A percentile compares a stretch with the other conserved stretches of the same genome.
phyloP scores from a whole-genome alignment of 2,888 invertebrate genomes.

The Vanessa cardui region DNA sequence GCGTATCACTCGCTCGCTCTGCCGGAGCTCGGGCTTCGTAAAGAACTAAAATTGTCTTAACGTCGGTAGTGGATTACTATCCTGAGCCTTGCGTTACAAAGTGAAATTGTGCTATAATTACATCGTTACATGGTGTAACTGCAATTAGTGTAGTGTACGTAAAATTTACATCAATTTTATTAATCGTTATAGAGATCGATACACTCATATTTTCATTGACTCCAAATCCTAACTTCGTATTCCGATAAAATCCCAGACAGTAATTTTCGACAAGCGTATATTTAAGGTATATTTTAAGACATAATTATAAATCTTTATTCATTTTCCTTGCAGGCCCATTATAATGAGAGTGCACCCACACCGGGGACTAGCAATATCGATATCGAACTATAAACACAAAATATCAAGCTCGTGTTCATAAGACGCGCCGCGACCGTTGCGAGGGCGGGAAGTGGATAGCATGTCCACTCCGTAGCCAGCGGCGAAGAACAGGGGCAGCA shows the following conservation, averaged over 20 bases:
- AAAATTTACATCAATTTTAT: not conserved
- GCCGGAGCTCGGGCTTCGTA: slow-evolving; percentile 6
- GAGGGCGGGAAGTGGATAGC: slow-evolving; percentile 43
- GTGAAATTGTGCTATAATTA: not conserved
- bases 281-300: slow-evolving; percentile 8
- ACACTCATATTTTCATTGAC: not conserved
- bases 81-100: not conserved
- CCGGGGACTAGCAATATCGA: slow-evolving; percentile 62
- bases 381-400: slow-evolving; percentile 76
- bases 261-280: slow-evolving; percentile 23
- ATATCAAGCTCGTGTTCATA: slow-evolving; percentile 43
- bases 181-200: too few species aligned
- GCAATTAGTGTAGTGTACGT: not conserved
- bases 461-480: slow-evolving; percentile 46
- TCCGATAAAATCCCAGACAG: slow-evolving; percentile 13
- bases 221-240: not conserved
- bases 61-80: too few species aligned
- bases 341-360: slow-evolving; percentile 70
- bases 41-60: not conserved
- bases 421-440: slow-evolving; percentile 16
- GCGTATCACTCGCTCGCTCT: slow-evolving; percentile 12
- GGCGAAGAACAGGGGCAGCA: slow-evolving; percentile 42
- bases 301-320: slow-evolving; percentile 27
- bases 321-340: slow-evolving; percentile 69
- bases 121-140: not conserved